Percentiles rank a stretch among this genome's conserved stretches.
Conservation (phyloP, 2,797 vertebrate species). For the Acanthiza pusilla region DNA sequence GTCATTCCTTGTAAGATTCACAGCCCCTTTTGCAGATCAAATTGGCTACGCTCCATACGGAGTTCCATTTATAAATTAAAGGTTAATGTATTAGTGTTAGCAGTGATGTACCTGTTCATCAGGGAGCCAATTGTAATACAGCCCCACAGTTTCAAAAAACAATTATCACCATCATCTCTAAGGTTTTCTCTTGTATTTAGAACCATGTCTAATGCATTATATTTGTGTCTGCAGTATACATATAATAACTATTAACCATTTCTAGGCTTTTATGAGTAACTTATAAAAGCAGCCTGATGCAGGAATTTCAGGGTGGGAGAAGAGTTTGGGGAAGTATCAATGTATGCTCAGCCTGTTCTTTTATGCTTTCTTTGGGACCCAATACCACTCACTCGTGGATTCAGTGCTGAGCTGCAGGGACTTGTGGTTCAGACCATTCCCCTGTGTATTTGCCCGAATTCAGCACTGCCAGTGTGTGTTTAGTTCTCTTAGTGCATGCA, state of each 20-base stretch:
- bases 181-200: neutral
- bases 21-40: constrained; percentile 22
- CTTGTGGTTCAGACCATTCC: neutral
- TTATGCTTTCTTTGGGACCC: neutral
- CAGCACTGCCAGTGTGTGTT: neutral
- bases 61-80: constrained; percentile 49
- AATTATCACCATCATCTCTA: neutral
- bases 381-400: neutral
- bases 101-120: constrained; percentile 14
- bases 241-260: neutral
- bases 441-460: neutral
- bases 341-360: neutral
- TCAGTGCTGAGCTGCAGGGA: neutral
- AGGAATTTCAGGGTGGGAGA: neutral
- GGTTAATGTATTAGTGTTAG: constrained; percentile 27
- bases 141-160: neutral
- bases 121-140: neutral
- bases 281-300: neutral
- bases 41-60: neutral
- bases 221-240: neutral
- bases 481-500: neutral
- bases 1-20: constrained; percentile 2
- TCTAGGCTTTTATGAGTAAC: neutral
- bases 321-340: neutral
- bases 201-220: neutral